A percentile compares a stretch with the other conserved stretches of the same genome.
Conservation (phyloP, 2,888 invertebrate species). For the Hedychridium roseum region DNA sequence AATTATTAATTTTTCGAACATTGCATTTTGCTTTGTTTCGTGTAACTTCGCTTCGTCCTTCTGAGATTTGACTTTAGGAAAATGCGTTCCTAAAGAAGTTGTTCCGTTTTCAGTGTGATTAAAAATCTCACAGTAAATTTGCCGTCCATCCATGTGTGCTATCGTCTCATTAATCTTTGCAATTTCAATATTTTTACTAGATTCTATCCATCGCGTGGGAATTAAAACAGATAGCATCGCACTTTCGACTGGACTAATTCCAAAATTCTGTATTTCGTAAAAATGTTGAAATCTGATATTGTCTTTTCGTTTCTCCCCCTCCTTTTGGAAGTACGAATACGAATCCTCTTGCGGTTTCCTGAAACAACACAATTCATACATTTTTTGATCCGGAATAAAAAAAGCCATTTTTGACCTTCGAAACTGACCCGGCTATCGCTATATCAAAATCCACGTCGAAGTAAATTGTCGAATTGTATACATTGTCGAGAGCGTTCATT, state of each 20-base stretch:
- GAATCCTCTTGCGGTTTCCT: constrained; percentile 59
- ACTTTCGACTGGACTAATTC: constrained; percentile 59
- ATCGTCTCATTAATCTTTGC: constrained; percentile 33
- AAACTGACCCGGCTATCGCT: constrained; percentile 59
- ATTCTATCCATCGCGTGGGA: constrained; percentile 43
- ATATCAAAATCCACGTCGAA: constrained; percentile 57
- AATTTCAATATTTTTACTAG: constrained; percentile 30
- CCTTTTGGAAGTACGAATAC: constrained; percentile 53
- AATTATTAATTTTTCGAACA: constrained; percentile 17
- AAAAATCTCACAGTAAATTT: constrained; percentile 28
- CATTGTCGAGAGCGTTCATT: constrained; percentile 35
- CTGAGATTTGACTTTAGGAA: too few species aligned
- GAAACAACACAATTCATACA: too few species aligned
- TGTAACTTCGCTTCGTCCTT: too few species aligned
- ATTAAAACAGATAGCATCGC: constrained; percentile 53
- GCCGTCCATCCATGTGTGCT: constrained; percentile 32
- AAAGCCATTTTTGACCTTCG: constrained; percentile 2
- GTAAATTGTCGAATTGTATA: constrained; percentile 42
- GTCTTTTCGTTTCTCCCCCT: constrained; percentile 44
- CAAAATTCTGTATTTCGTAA: constrained; percentile 57
- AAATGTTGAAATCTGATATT: constrained; percentile 51
- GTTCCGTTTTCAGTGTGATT: constrained; percentile 7
- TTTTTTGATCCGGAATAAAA: too few species aligned
- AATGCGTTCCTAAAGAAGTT: too few species aligned
- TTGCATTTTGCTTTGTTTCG: constrained; percentile 4